Evolutionary conservation across 2,797 vertebrate genomes (phyloP).

Genomic region (Trachurus trachurus): DNA sequence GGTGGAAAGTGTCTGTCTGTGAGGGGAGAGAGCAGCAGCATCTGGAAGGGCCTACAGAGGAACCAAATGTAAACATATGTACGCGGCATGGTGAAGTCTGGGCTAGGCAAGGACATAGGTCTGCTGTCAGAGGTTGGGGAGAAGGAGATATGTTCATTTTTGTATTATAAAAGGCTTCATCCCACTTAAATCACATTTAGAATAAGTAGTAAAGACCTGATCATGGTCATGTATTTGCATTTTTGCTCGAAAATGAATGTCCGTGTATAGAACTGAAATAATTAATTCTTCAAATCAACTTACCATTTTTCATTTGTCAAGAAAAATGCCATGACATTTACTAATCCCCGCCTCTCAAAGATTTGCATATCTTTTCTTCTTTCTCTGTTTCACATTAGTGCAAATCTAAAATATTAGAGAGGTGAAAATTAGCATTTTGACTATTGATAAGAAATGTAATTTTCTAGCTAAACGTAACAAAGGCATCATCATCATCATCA

Average conservation of each 20-base stretch:
- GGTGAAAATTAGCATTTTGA: neutral
- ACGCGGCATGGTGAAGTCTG: slow-evolving; percentile 30
- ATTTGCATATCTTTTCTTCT: neutral
- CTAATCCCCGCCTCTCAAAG: neutral
- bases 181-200: neutral
- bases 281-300: too few species aligned
- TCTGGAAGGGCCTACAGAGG: slow-evolving; percentile 67
- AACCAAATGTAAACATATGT: slow-evolving; percentile 62
- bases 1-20: slow-evolving; percentile 60
- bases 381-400: neutral
- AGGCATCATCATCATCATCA: neutral
- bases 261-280: too few species aligned
- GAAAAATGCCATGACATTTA: neutral
- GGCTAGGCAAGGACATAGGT: neutral
- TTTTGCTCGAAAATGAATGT: neutral
- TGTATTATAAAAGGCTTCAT: neutral
- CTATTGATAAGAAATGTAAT: too few species aligned
- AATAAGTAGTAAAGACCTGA: neutral
- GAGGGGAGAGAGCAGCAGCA: slow-evolving; percentile 57
- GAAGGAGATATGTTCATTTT: neutral
- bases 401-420: neutral
- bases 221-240: neutral
- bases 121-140: neutral
- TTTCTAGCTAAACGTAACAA: too few species aligned
- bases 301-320: neutral